A percentile compares a stretch with the other conserved stretches of the same genome.
Conservation (phyloP, 2,888 invertebrate species). For the Drosophila leonis region DNA sequence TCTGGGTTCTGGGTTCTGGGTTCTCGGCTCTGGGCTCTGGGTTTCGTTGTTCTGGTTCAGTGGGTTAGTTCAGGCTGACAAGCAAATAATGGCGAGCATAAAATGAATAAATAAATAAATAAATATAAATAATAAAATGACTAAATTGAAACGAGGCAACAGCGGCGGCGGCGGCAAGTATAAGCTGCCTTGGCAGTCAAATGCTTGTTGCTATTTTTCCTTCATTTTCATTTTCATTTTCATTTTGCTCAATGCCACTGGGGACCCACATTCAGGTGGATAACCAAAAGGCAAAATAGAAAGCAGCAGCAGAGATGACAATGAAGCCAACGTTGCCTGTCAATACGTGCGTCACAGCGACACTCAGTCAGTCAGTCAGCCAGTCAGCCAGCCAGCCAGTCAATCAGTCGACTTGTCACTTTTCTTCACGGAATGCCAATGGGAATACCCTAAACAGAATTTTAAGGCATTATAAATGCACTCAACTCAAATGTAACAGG, state of each 20-base stretch:
- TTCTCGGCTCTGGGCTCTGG: neutral
- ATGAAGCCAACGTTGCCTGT: slow-evolving; percentile 41
- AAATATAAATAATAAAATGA: slow-evolving; percentile 67
- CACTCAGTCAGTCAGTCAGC: slow-evolving; percentile 21
- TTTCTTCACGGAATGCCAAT: slow-evolving; percentile 47
- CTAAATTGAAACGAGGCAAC: slow-evolving; percentile 57
- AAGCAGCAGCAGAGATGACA: slow-evolving; percentile 38
- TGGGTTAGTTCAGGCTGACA: slow-evolving; percentile 14
- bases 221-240: slow-evolving; percentile 16
- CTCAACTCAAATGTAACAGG: slow-evolving; percentile 1
- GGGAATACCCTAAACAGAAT: slow-evolving; percentile 27
- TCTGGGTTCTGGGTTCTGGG: neutral
- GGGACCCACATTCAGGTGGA: slow-evolving; percentile 51
- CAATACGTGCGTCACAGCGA: slow-evolving; percentile 45
- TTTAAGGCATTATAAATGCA: slow-evolving; percentile 1
- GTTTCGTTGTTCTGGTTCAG: slow-evolving; percentile 12
- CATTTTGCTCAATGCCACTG: slow-evolving; percentile 28
- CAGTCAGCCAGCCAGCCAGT: slow-evolving; percentile 30
- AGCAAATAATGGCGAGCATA: slow-evolving; percentile 48
- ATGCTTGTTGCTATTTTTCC: slow-evolving; percentile 68
- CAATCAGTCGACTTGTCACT: slow-evolving; percentile 47
- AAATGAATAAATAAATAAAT: slow-evolving; percentile 63
- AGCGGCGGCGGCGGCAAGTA: slow-evolving; percentile 2
- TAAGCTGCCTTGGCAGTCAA: slow-evolving; percentile 24
- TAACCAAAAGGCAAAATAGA: slow-evolving; percentile 26